Conservation (phyloP, 1,140 invertebrate species). For the Scaptomyza hsui region DNA sequence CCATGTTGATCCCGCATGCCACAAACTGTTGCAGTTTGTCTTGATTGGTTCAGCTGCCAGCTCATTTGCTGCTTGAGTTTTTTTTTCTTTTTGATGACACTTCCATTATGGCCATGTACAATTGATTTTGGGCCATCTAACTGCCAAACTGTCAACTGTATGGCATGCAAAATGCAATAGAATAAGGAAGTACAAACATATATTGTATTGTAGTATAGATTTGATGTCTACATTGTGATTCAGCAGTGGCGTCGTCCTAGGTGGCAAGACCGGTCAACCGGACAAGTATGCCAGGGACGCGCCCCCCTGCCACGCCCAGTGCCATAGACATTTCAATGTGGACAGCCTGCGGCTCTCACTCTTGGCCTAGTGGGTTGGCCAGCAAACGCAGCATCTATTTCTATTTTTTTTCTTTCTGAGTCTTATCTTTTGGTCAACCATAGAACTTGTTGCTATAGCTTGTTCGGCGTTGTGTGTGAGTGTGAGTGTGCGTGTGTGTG, state of each 20-base stretch:
- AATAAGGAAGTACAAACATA: conserved; percentile 32
- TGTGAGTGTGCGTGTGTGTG: conserved; percentile 40
- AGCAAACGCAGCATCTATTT: conserved; percentile 27
- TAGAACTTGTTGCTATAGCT: conserved; percentile 54
- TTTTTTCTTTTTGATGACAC: conserved; percentile 55
- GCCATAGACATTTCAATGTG: conserved; percentile 24
- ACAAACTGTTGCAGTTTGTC: not conserved
- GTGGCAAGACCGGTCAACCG: conserved; percentile 24
- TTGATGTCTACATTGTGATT: conserved; percentile 64
- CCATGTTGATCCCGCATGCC: conserved; percentile 49
- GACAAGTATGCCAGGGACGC: conserved; percentile 63
- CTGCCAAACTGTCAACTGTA: conserved; percentile 19
- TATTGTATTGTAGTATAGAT: too few species aligned
- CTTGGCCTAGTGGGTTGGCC: conserved; percentile 61
- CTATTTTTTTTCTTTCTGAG: not conserved
- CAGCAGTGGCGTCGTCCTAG: conserved; percentile 48
- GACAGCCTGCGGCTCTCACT: conserved; percentile 34
- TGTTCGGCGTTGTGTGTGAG: not conserved
- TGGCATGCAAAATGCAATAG: conserved; percentile 45
- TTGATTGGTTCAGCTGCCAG: conserved; percentile 51
- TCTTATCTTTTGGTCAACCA: conserved; percentile 74
- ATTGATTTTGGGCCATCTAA: conserved; percentile 56
- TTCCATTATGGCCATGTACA: conserved; percentile 61
- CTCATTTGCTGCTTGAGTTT: conserved; percentile 58
- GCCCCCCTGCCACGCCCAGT: conserved; percentile 45